Percentiles rank a stretch among this genome's conserved stretches.
Conservation (phyloP, 2,888 invertebrate species). For the Oxytorus armatus region DNA sequence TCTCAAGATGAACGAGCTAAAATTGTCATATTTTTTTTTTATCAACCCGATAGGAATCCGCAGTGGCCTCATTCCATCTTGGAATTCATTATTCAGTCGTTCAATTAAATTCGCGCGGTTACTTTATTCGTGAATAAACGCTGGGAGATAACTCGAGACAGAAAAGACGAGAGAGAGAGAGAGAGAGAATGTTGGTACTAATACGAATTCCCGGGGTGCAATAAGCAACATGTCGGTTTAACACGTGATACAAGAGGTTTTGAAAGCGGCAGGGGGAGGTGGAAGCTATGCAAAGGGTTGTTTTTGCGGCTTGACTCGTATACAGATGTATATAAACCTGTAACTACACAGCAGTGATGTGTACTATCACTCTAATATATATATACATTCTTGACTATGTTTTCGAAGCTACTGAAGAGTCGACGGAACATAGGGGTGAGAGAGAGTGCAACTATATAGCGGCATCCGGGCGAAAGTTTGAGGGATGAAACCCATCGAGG, state of each 20-base stretch:
- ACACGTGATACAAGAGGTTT: constrained; percentile 46
- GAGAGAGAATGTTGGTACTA: constrained; percentile 43
- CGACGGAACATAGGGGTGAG: constrained; percentile 28
- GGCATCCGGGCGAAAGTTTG: constrained; percentile 30
- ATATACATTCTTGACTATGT: constrained; percentile 4
- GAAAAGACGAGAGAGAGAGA: constrained; percentile 25
- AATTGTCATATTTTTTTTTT: no score
- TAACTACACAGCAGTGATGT: neutral
- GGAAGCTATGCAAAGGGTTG: constrained; percentile 27
- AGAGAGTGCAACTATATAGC: neutral
- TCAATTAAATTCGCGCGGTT: constrained; percentile 59
- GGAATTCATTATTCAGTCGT: constrained; percentile 45
- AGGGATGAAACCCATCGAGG: constrained; percentile 24
- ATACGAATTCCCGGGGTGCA: constrained; percentile 56
- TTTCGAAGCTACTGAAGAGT: constrained; percentile 28
- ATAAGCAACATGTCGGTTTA: constrained; percentile 57
- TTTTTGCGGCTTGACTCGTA: constrained; percentile 54
- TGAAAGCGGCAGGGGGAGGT: neutral
- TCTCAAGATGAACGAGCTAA: no score
- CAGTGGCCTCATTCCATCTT: constrained; percentile 17
- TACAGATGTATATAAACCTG: constrained; percentile 6
- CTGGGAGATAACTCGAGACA: constrained; percentile 14
- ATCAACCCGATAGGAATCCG: no score
- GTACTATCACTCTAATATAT: neutral
- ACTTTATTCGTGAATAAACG: constrained; percentile 42